Evolutionary conservation across 2,113 vertebrate genomes (phyloP).

Genomic region (Periophthalmodon schlosseri): DNA sequence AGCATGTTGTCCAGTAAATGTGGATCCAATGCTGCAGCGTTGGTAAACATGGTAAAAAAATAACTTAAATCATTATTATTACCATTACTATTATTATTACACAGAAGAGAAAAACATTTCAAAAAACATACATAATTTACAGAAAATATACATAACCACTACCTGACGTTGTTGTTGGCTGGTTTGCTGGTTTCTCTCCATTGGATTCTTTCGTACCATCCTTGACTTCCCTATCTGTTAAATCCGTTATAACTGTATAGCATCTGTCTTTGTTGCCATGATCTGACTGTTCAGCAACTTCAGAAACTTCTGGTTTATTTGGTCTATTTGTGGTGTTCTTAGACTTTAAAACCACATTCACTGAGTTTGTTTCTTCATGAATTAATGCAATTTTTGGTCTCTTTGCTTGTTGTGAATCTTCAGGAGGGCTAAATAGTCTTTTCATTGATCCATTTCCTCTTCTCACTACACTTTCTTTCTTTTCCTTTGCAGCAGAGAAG

Average conservation of each 20-base stretch:
- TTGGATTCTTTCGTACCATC: no score
- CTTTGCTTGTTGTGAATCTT: constrained; percentile 59
- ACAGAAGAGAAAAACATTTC: no score
- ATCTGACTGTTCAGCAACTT: background rate
- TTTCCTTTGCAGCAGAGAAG: constrained; percentile 14
- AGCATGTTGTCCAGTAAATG: constrained; percentile 49
- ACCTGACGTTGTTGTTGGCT: background rate
- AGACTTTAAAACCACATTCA: background rate
- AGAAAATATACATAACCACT: background rate
- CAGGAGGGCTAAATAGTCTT: constrained; percentile 63
- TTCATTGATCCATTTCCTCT: constrained; percentile 54
- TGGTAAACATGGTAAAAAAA: background rate
- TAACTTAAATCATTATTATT: background rate
- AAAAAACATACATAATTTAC: background rate
- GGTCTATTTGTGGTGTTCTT: constrained; percentile 5
- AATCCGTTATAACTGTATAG: constrained; percentile 52
- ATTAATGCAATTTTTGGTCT: constrained; percentile 43
- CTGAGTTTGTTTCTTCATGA: background rate
- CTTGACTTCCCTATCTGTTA: background rate
- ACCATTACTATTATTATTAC: no score
- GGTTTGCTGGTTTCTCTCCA: background rate
- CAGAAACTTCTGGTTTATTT: constrained; percentile 1
- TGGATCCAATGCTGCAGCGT: background rate
- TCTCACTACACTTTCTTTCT: constrained; percentile 14
- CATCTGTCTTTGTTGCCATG: background rate